A percentile compares a stretch with the other conserved stretches of the same genome.
Evolutionary conservation across 35 echinoderm and acorn worm genomes (phyloP).

Genomic region (Eucidaris tribuloides): DNA sequence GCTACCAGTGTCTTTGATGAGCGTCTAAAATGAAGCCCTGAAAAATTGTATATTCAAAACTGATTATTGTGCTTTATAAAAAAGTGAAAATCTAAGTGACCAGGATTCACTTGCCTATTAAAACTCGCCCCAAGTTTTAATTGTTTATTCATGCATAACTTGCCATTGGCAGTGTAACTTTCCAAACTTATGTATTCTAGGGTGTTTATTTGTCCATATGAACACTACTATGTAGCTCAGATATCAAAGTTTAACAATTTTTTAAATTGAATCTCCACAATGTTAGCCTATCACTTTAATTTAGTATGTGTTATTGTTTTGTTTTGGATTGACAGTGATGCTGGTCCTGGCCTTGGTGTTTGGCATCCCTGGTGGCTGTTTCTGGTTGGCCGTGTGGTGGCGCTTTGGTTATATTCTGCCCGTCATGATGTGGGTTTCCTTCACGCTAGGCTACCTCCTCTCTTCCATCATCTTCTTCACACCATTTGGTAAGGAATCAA

Average conservation of each 20-base stretch:
- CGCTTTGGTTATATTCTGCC: slow-evolving; percentile 62
- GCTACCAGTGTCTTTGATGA: no score
- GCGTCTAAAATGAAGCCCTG: no score
- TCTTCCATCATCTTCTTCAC: slow-evolving; percentile 76
- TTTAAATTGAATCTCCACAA: no score
- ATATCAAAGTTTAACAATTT: no score
- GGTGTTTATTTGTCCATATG: not conserved
- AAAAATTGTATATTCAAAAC: no score
- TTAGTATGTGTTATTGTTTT: not conserved
- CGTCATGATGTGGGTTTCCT: slow-evolving; percentile 38
- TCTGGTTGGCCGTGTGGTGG: slow-evolving; percentile 64
- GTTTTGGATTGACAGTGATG: slow-evolving; percentile 30
- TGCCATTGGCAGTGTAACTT: not conserved
- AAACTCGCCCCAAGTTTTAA: no score
- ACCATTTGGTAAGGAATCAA: slow-evolving; percentile 94
- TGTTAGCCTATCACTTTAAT: no score
- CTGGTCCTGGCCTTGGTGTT: slow-evolving; percentile 15
- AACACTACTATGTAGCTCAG: no score
- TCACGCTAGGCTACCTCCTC: slow-evolving; percentile 59
- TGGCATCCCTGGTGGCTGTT: slow-evolving; percentile 51
- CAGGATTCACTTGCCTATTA: no score
- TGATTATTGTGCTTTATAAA: no score
- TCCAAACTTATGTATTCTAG: not conserved
- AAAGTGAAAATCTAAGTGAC: no score
- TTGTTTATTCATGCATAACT: not conserved